A percentile compares a stretch with the other conserved stretches of the same genome.
Evolutionary conservation across 2,888 invertebrate species (phyloP).

Genomic region (Coecobrya sp.): DNA sequence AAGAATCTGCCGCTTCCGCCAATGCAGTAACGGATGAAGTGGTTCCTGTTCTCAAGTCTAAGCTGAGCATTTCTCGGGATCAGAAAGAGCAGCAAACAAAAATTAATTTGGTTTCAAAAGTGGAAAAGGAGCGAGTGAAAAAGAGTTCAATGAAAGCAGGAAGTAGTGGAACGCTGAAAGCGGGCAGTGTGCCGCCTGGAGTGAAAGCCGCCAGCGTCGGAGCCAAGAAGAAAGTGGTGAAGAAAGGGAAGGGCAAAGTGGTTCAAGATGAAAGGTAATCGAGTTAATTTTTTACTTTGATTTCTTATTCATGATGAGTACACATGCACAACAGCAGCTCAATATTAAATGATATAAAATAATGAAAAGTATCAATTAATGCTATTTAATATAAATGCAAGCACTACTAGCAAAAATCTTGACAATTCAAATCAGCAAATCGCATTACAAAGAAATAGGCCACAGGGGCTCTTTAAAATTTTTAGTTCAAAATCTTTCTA

Average conservation of each 20-base stretch:
- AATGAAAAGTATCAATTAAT: neutral
- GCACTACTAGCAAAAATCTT: neutral
- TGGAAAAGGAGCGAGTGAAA: constrained; percentile 77
- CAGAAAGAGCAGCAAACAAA: constrained; percentile 80
- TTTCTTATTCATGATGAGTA: constrained; percentile 15
- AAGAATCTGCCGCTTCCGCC: neutral
- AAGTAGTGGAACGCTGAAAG: constrained; percentile 70
- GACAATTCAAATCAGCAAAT: neutral
- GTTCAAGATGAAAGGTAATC: constrained; percentile 80
- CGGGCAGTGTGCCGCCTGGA: constrained; percentile 63
- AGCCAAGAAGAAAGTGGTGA: constrained; percentile 56
- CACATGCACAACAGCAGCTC: constrained; percentile 62
- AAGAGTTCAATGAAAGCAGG: constrained; percentile 72
- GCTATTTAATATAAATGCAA: neutral
- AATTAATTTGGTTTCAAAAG: constrained; percentile 79
- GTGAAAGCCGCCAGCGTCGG: constrained; percentile 33
- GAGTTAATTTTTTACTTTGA: constrained; percentile 80
- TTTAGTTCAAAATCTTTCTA: constrained; percentile 12
- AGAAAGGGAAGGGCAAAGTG: constrained; percentile 33
- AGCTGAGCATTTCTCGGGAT: constrained; percentile 84
- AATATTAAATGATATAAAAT: neutral
- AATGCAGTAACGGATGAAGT: constrained; percentile 57
- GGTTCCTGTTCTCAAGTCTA: constrained; percentile 85
- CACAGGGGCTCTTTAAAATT: neutral
- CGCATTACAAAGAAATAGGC: neutral